These are phyloP conservation scores for Prunella fulvescens DNA, from an alignment of 2,113 vertebrate genomes.

Conservation along the genomic window DNA sequence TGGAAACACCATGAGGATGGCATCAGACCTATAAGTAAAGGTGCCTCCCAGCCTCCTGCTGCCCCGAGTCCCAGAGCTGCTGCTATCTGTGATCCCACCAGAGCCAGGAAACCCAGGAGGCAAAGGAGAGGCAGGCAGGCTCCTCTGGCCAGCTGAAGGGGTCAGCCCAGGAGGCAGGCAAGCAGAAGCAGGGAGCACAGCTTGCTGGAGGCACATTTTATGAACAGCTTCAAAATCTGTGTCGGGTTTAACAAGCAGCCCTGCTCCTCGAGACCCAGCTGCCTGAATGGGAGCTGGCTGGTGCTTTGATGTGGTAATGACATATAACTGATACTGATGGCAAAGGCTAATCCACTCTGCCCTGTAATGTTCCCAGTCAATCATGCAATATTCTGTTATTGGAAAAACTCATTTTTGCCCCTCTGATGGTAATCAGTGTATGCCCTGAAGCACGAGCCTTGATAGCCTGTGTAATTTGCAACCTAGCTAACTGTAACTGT, in stretches of 20 bases:
- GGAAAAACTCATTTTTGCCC: conserved; percentile 58
- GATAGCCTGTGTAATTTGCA: conserved; percentile 61
- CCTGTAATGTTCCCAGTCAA: conserved; percentile 44
- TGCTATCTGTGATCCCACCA: background rate
- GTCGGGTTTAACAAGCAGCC: background rate
- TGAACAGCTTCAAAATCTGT: background rate
- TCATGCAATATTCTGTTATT: conserved; percentile 43
- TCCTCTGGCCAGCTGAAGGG: background rate
- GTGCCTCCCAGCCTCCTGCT: background rate
- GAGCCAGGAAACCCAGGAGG: background rate
- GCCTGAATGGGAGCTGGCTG: background rate
- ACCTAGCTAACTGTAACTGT: conserved; percentile 46
- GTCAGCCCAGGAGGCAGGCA: background rate
- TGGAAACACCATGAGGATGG: background rate
- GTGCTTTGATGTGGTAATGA: conserved; percentile 13
- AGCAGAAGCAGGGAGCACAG: background rate
- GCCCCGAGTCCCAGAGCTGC: background rate
- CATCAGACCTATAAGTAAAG: background rate
- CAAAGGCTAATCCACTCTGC: conserved; percentile 46
- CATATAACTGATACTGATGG: conserved; percentile 40
- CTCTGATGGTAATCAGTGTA: conserved; percentile 27
- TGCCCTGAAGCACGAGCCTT: conserved; percentile 27
- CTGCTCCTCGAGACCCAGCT: background rate
- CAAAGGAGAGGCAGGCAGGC: background rate
- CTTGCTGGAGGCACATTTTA: background rate